phyloP scores from a whole-genome alignment of 2,797 vertebrate genomes.

The Streptopelia turtur region DNA sequence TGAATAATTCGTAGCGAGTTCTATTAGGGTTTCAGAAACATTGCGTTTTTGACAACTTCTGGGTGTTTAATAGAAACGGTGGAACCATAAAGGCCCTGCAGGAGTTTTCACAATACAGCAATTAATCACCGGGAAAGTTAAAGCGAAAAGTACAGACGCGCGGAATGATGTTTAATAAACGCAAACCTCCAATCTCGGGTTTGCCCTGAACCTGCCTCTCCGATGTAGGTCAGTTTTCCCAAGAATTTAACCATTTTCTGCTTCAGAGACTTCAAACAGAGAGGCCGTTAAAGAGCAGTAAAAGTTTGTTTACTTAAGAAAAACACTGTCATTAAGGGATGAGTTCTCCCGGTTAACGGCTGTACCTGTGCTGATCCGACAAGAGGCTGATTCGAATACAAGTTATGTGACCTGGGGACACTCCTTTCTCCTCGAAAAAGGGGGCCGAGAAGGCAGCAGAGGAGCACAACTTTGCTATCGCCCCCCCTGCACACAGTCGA shows the following conservation, averaged over 20 bases:
- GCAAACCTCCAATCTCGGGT: conserved; percentile 43
- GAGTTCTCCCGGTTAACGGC: conserved; percentile 53
- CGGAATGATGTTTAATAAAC: conserved; percentile 65
- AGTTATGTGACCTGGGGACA: background rate
- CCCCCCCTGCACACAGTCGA: background rate
- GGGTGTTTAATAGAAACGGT: conserved; percentile 57
- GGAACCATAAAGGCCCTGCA: conserved; percentile 55
- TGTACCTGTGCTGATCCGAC: conserved; percentile 67
- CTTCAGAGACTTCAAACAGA: conserved; percentile 79
- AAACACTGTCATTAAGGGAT: conserved; percentile 75
- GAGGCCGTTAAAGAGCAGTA: conserved; percentile 77
- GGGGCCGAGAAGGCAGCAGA: background rate
- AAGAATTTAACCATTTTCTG: conserved; percentile 82
- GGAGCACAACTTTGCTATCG: background rate
- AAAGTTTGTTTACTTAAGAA: conserved; percentile 82
- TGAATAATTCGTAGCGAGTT: conserved; percentile 80
- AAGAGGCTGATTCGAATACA: conserved; percentile 6
- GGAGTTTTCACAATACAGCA: conserved; percentile 60
- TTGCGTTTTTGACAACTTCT: conserved; percentile 73
- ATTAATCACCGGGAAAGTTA: conserved; percentile 69
- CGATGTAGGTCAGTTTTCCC: conserved; percentile 78
- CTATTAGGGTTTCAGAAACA: conserved; percentile 78
- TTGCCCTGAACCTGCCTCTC: conserved; percentile 63
- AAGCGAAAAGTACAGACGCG: conserved; percentile 46
- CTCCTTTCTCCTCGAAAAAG: background rate